A percentile compares a stretch with the other conserved stretches of the same genome.
phyloP scores from a whole-genome alignment of 2,888 invertebrate genomes.

The Ectobius pallidus region DNA sequence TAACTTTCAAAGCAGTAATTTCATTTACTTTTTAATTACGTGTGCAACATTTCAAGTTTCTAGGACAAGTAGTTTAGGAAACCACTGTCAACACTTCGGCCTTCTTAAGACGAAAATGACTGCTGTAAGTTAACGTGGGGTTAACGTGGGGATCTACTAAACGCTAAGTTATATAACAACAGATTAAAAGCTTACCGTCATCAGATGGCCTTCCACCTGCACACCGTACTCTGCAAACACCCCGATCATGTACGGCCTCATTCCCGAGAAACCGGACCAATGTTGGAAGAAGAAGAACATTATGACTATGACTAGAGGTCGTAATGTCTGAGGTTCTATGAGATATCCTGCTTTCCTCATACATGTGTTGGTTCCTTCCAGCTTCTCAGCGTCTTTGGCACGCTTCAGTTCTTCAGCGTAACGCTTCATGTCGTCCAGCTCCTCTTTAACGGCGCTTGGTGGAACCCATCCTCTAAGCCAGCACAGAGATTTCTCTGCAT shows the following conservation, averaged over 20 bases:
- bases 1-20: no score
- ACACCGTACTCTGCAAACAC: slow-evolving; percentile 56
- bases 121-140: no score
- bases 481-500: slow-evolving; percentile 61
- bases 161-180: no score
- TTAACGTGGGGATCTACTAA: no score
- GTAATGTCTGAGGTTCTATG: slow-evolving; percentile 59
- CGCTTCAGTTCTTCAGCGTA: slow-evolving; percentile 53
- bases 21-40: no score
- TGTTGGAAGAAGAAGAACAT: slow-evolving; percentile 62
- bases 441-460: slow-evolving; percentile 59
- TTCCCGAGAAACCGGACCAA: slow-evolving; percentile 58
- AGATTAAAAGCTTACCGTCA: slow-evolving; percentile 61
- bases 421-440: slow-evolving; percentile 58
- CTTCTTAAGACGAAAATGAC: no score
- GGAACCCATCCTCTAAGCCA: slow-evolving; percentile 63
- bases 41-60: no score
- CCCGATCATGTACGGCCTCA: slow-evolving; percentile 63
- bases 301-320: slow-evolving; percentile 60
- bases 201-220: slow-evolving; percentile 55
- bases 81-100: no score
- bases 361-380: not conserved
- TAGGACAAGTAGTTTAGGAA: no score
- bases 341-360: slow-evolving; percentile 49
- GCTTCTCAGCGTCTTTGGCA: not conserved